Evolutionary conservation across 2,113 vertebrate species (phyloP).

Genomic region (Chaetorhynchus papuensis): DNA sequence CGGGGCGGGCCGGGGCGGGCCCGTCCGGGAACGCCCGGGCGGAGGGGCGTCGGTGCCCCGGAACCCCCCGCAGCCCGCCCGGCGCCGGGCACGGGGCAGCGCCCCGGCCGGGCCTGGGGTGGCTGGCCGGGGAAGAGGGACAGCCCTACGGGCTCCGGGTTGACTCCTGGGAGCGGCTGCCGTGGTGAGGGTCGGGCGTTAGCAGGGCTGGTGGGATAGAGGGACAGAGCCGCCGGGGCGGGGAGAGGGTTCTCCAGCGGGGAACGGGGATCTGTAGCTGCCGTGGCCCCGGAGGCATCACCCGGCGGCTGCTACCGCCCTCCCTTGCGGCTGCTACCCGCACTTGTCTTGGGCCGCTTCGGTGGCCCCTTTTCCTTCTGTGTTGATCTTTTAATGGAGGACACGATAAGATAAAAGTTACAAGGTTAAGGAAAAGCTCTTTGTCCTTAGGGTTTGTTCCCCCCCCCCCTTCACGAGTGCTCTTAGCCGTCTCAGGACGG

Average conservation of each 20-base stretch:
- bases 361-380: neutral
- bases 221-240: neutral
- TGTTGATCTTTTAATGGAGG: neutral
- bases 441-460: neutral
- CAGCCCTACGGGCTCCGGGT: neutral
- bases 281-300: neutral
- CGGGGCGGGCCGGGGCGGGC: neutral
- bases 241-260: neutral
- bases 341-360: rapidly evolving
- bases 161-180: neutral
- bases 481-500: neutral
- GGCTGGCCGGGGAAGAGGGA: neutral
- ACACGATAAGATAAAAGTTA: neutral
- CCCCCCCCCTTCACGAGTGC: rapidly evolving
- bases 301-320: neutral
- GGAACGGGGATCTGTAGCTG: neutral
- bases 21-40: neutral
- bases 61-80: neutral
- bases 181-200: neutral
- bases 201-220: too few species aligned
- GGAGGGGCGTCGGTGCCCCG: neutral
- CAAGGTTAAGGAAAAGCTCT: neutral
- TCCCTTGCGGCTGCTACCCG: neutral
- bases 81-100: neutral
- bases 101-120: neutral